Evolutionary conservation across 2,797 vertebrate genomes (phyloP).

Genomic region (Miichthys miiuy): DNA sequence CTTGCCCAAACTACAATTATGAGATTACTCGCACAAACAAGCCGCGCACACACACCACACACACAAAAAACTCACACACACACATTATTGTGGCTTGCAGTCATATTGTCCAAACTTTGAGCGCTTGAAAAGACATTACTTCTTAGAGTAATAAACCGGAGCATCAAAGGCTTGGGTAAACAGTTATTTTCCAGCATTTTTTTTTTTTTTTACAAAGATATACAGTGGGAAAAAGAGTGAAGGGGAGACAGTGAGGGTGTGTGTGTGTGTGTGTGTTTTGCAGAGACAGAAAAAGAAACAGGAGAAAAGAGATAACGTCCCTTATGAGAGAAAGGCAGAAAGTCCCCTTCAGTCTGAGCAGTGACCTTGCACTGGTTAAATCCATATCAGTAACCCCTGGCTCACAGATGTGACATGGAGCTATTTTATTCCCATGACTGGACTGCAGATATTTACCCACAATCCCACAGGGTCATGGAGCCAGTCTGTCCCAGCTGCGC

Average conservation of each 20-base stretch:
- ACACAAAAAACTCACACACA: background rate
- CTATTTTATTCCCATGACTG: constrained; percentile 83
- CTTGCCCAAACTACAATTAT: constrained; percentile 77
- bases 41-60: constrained; percentile 25
- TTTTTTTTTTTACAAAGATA: constrained; percentile 30
- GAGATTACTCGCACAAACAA: constrained; percentile 77
- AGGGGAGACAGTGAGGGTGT: constrained; percentile 23
- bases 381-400: constrained; percentile 64
- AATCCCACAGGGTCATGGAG: constrained; percentile 72
- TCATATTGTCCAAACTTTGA: constrained; percentile 55
- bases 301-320: constrained; percentile 36
- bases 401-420: constrained; percentile 64
- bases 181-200: constrained; percentile 67
- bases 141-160: constrained; percentile 70
- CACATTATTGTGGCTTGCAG: constrained; percentile 34
- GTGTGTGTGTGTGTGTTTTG: constrained; percentile 41
- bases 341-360: constrained; percentile 45
- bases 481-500: constrained; percentile 65
- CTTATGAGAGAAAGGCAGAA: constrained; percentile 49
- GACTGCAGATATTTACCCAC: constrained; percentile 82
- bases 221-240: constrained; percentile 60
- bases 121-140: constrained; percentile 47
- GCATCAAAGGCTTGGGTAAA: constrained; percentile 67
- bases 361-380: constrained; percentile 63
- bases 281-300: constrained; percentile 29